phyloP scores from a whole-genome alignment of 2,888 invertebrate species.

The Cabera pusaria region DNA sequence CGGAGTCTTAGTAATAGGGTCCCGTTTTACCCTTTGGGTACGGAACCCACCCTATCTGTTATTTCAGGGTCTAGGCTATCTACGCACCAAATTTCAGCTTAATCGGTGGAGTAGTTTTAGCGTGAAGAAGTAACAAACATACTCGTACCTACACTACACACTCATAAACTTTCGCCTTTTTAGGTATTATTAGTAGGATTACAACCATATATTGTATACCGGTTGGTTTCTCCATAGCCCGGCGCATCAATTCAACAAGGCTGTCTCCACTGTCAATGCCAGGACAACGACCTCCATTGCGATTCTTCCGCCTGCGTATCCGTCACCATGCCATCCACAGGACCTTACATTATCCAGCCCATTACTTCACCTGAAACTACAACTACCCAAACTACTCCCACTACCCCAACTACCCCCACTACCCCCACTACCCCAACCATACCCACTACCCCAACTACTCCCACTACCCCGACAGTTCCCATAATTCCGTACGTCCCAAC shows the following conservation, averaged over 20 bases:
- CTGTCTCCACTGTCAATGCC: slow-evolving; percentile 91
- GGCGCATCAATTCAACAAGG: slow-evolving; percentile 85
- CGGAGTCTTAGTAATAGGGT: no score
- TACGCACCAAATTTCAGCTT: no score
- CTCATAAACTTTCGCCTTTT: no score
- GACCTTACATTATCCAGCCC: slow-evolving; percentile 38
- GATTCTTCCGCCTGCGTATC: slow-evolving; percentile 78
- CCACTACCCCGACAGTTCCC: not conserved
- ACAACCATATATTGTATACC: no score
- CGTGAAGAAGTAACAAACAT: no score
- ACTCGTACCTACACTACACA: no score
- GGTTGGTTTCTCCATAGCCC: no score
- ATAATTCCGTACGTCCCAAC: not conserved
- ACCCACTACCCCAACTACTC: slow-evolving; percentile 1
- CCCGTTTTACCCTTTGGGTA: no score
- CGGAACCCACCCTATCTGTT: no score
- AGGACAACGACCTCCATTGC: slow-evolving; percentile 89
- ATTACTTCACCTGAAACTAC: slow-evolving; percentile 21
- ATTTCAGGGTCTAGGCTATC: no score
- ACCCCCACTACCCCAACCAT: slow-evolving; percentile 33
- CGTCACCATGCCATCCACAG: slow-evolving; percentile 33
- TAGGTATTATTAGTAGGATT: no score
- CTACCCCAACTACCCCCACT: slow-evolving; percentile 50
- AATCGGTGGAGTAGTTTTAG: no score
- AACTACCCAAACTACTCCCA: slow-evolving; percentile 18